Evolutionary conservation across 2,888 invertebrate genomes (phyloP), one percentile per base, ranked within the genome.

Genomic region (Folsomia manolachei): DNA sequence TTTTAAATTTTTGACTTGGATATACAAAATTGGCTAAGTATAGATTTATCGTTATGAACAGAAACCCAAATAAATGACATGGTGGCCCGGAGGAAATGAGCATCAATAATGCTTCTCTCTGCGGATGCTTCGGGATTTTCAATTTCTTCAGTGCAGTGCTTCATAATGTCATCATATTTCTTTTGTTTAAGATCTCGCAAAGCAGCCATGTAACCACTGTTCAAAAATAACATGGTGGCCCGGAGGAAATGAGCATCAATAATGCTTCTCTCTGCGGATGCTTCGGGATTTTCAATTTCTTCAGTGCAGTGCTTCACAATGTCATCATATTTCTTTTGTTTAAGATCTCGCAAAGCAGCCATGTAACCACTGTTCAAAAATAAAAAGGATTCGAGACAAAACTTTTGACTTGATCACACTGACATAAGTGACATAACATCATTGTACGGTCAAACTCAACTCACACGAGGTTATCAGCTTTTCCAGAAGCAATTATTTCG

Each of bases 91-190:
- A 67, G 26, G 21, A 52, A 67, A n/a, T 56, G 51, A 67, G 67
- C 67, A 21, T 67, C 26, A 23, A 67, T 2, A 4, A 67, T 2
- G 23, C 21, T 66, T n/a, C n/a, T n/a, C 65, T 76, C 69, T 18
- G 72, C 53, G 7, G 72, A 68, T 24, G 71, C 53, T 19, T 61
- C 23, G 0, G 71, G 61, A 63, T 71, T 77, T 1, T 74, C 69
- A 11, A 79, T 76, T 71, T 80, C 80, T 19, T 66, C 72, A 7
- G 76, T 72, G 27, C 80, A 80, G 18, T 77, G 69, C 1, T 76
- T 71, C n/a, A 76, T 65, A 9, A 79, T 72, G 18, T 68, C 56
- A 7, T 75, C 73, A 69, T 72, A 79, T 14, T 78, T 69, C 23
- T 73, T 69, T 1, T 63, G 4, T 27, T 71, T 72, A 24, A 80